These are phyloP conservation scores for Climacteris rufus DNA, from an alignment of 2,113 vertebrate genomes.

Conservation along the genomic window DNA sequence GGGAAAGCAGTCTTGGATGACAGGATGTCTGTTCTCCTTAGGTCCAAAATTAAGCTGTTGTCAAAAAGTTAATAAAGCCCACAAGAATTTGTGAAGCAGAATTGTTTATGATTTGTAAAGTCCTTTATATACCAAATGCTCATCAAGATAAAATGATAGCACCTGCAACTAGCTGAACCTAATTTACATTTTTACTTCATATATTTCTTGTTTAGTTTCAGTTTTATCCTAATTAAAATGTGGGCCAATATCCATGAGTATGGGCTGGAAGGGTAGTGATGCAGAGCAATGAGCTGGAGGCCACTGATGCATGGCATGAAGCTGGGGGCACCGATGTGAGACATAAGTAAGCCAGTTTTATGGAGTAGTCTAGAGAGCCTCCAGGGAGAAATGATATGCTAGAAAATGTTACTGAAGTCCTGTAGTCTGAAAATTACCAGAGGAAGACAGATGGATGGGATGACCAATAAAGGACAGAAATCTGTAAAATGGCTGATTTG, in stretches of 20 bases:
- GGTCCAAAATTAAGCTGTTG: not conserved
- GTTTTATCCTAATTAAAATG: not conserved
- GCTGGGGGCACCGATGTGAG: not conserved
- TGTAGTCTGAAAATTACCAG: slow-evolving; percentile 44
- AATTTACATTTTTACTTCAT: slow-evolving; percentile 24
- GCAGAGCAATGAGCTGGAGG: not conserved
- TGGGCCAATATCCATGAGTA: not conserved
- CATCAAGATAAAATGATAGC: not conserved
- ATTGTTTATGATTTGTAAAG: not conserved
- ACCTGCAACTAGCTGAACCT: not conserved
- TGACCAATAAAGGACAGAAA: slow-evolving; percentile 39
- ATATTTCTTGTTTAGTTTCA: not conserved
- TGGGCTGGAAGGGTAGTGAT: not conserved
- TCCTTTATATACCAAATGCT: not conserved
- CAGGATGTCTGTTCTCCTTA: not conserved
- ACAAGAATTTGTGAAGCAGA: not conserved
- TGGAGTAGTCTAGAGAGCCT: not conserved
- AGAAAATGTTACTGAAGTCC: slow-evolving; percentile 37
- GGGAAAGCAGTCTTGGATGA: not conserved
- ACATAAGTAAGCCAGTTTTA: slow-evolving; percentile 40
- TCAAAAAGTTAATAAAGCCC: not conserved
- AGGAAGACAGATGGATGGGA: slow-evolving; percentile 58
- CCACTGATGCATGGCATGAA: not conserved
- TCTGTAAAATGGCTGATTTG: slow-evolving; percentile 28
- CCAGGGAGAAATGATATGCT: slow-evolving; percentile 17